Conservation (phyloP, 2,113 vertebrate genomes). For the Ochotona curzoniae region DNA sequence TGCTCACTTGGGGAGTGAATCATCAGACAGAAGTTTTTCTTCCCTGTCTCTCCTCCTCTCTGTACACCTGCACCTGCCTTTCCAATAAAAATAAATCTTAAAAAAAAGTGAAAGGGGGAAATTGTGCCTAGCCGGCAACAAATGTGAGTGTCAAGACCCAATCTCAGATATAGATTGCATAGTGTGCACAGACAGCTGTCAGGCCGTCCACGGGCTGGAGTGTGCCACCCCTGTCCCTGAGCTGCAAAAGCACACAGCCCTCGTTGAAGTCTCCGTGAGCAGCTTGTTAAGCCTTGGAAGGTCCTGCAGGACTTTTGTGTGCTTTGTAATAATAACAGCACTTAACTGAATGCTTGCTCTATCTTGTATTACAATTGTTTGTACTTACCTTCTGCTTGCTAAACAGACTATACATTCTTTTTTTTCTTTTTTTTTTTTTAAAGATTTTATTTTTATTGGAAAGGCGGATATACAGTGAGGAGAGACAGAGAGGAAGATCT, state of each 20-base stretch:
- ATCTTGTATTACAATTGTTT: background rate
- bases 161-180: background rate
- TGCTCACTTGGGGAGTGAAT: too few relatives aligned
- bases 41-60: too few relatives aligned
- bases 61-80: too few relatives aligned
- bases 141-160: too few relatives aligned
- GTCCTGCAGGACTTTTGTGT: background rate
- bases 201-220: rapidly evolving
- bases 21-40: too few relatives aligned
- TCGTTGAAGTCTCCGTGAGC: background rate
- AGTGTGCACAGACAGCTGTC: background rate
- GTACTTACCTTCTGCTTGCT: constrained; percentile 37
- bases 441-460: too few relatives aligned
- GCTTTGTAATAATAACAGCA: background rate
- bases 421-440: too few relatives aligned
- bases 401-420: background rate
- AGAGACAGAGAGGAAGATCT: too few relatives aligned
- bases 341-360: background rate
- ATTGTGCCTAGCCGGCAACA: too few relatives aligned
- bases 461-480: too few relatives aligned
- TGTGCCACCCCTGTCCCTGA: background rate
- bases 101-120: too few relatives aligned
- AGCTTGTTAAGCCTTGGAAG: background rate
- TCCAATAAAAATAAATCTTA: too few relatives aligned
- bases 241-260: background rate